phyloP scores from a whole-genome alignment of 2,797 vertebrate species.

The Poecilia picta region DNA sequence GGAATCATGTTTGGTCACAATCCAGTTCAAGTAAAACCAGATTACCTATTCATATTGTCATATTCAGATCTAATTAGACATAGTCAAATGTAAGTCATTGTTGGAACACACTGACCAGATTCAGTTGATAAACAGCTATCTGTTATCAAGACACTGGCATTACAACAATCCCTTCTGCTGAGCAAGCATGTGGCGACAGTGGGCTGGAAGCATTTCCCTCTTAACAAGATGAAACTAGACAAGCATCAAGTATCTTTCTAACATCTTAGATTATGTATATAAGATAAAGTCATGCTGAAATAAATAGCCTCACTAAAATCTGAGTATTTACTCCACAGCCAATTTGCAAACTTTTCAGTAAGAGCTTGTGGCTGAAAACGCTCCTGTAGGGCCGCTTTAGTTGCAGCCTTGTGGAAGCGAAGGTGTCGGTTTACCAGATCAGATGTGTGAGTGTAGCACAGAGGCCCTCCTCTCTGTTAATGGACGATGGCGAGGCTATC shows the following conservation, averaged over 20 bases:
- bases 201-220: too few species aligned
- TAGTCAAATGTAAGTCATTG: too few species aligned
- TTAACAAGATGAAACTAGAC: background rate
- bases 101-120: too few species aligned
- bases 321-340: background rate
- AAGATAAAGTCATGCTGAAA: background rate
- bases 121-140: too few species aligned
- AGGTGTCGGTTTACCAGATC: slow-evolving; percentile 40
- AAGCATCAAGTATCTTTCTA: background rate
- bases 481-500: slow-evolving; percentile 20
- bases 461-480: slow-evolving; percentile 21
- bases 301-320: background rate
- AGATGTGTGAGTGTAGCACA: slow-evolving; percentile 20
- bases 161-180: too few species aligned
- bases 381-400: slow-evolving; percentile 18
- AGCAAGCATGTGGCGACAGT: too few species aligned
- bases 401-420: slow-evolving; percentile 37
- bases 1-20: too few species aligned
- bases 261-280: background rate
- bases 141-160: too few species aligned
- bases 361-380: background rate
- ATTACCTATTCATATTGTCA: too few species aligned
- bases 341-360: background rate
- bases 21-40: too few species aligned
- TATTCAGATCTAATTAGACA: too few species aligned